Evolutionary conservation across 2,797 vertebrate species (phyloP), one percentile per base, ranked within the genome.

Genomic region (Epinephelus malabaricus): DNA sequence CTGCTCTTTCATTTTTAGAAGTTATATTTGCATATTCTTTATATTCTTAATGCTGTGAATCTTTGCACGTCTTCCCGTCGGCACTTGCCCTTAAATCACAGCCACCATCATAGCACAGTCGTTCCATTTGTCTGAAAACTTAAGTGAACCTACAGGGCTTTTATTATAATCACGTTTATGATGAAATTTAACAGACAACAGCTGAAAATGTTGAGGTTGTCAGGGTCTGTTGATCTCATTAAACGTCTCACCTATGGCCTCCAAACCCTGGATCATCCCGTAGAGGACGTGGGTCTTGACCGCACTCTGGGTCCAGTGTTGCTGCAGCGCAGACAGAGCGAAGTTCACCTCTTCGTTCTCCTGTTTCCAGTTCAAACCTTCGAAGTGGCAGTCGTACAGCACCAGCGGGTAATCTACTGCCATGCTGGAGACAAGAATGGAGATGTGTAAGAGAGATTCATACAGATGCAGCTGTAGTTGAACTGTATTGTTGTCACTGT

Each of bases 391-490:
- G 85, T 97, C 87, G 0, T 97, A 95, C 12, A 99, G 93, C 69
- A 99, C 96, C 69, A 99, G 93, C 11, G 98, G 98, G 78, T 95
- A 98, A 90, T 99, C 98, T 0, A 98, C 96, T 0, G 98, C 98
- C 98, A 99, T 99, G 90, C 98, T 99, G 40, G 25, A 69, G 45
- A 61, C 23, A 23, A 50, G 3, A 62, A 6, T 30, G 21, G 59
- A 47, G 19, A 54, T 17, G 15, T 69, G 49, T 6, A 53, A 47
- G 15, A 40, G 14, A 38, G 21, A 51, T 23, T 61, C 0, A 55
- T 3, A 13, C 12, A 1, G 27, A 47, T 21, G 14, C 4, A 23
- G 53, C 2, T 61, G 11, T 30, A 45, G 9, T 19, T 56, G 25
- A 34, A 34, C 34, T 34, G 34, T 8, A 34, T 8, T 27, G 3